These are phyloP conservation scores for Drymonia ruficornis DNA, from an alignment of 2,888 invertebrate species.

Conservation along the genomic window DNA sequence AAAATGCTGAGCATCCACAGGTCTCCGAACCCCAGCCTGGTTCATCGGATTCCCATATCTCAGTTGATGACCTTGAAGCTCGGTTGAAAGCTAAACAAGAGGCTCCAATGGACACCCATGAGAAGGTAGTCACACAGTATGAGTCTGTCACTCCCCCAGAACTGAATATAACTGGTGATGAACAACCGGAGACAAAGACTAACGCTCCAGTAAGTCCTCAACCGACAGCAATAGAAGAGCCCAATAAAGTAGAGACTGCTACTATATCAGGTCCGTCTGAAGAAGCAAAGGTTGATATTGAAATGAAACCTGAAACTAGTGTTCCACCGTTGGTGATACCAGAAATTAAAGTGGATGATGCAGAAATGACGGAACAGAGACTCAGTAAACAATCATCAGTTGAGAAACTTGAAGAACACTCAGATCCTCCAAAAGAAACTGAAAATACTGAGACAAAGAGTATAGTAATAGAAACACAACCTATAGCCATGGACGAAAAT, in stretches of 20 bases:
- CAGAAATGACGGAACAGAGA: slow-evolving; percentile 73
- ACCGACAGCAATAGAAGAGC: slow-evolving; percentile 37
- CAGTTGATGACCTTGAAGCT: slow-evolving; percentile 72
- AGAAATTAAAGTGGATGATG: slow-evolving; percentile 76
- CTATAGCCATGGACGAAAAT: slow-evolving; percentile 59
- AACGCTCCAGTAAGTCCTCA: slow-evolving; percentile 31
- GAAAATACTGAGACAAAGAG: slow-evolving; percentile 37
- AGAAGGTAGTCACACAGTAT: slow-evolving; percentile 57
- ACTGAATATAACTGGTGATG: slow-evolving; percentile 54
- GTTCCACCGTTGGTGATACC: slow-evolving; percentile 59
- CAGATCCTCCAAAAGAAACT: slow-evolving; percentile 40
- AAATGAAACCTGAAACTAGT: slow-evolving; percentile 55
- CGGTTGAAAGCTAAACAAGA: slow-evolving; percentile 77
- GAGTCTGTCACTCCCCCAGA: slow-evolving; percentile 69
- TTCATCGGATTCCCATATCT: slow-evolving; percentile 72
- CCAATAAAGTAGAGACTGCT: slow-evolving; percentile 42
- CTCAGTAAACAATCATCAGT: slow-evolving; percentile 55
- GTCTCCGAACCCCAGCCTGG: slow-evolving; percentile 69
- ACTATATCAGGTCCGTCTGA: slow-evolving; percentile 24
- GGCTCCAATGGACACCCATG: slow-evolving; percentile 58
- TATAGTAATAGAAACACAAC: slow-evolving; percentile 44
- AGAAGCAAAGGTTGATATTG: slow-evolving; percentile 55
- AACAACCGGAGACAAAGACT: slow-evolving; percentile 43
- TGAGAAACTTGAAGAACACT: slow-evolving; percentile 37
- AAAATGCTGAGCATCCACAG: slow-evolving; percentile 60